Conservation (phyloP, 2,888 invertebrate species). For the Hirtodrosophila confusa region DNA sequence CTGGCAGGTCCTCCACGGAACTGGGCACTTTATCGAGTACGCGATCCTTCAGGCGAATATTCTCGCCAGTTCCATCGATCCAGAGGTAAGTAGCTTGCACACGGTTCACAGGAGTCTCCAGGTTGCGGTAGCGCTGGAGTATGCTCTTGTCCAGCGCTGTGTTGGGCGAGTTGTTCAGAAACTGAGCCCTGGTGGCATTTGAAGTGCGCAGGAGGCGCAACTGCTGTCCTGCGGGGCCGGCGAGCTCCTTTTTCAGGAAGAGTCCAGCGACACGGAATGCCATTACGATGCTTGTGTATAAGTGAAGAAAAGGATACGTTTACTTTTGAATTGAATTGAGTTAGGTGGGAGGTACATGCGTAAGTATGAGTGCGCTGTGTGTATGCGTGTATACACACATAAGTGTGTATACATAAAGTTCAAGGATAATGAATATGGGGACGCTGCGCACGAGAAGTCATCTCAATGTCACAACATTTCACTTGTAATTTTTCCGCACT, state of each 20-base stretch:
- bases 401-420: conserved; percentile 30
- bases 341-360: neutral
- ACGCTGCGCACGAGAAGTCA: conserved; percentile 40
- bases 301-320: conserved; percentile 45
- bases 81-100: conserved; percentile 89
- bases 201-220: conserved; percentile 66
- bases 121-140: conserved; percentile 88
- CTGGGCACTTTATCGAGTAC: conserved; percentile 88
- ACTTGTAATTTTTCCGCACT: conserved; percentile 24
- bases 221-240: conserved; percentile 58
- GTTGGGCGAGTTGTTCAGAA: conserved; percentile 88
- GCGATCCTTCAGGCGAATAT: conserved; percentile 88
- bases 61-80: conserved; percentile 91
- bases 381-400: conserved; percentile 13
- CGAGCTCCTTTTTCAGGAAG: conserved; percentile 79
- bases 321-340: conserved; percentile 9
- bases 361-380: conserved; percentile 3
- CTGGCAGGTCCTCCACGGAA: conserved; percentile 87
- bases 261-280: conserved; percentile 83
- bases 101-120: conserved; percentile 86
- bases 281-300: conserved; percentile 60
- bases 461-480: conserved; percentile 43
- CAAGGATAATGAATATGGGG: conserved; percentile 51
- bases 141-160: conserved; percentile 91
- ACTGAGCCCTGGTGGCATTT: conserved; percentile 45